Evolutionary conservation across 1,140 invertebrate species (phyloP).

Genomic region (Lordiphosa mommai): DNA sequence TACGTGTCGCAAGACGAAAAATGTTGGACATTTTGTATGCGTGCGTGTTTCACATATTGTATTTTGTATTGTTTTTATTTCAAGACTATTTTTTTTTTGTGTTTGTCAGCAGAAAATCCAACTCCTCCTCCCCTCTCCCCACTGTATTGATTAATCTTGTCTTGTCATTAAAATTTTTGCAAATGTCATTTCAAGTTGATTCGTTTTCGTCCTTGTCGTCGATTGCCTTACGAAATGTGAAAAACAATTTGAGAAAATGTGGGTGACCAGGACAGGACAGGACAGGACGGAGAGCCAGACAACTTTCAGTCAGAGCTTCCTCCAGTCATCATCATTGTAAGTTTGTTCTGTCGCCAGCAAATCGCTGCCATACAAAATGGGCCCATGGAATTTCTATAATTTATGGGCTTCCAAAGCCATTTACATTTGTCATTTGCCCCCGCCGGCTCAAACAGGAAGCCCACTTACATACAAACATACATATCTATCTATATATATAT

Average conservation of each 20-base stretch:
- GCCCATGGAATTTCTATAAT: slow-evolving; percentile 60
- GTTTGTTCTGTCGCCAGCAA: slow-evolving; percentile 52
- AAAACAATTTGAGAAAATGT: slow-evolving; percentile 21
- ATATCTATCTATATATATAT: too few species aligned
- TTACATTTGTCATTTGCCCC: slow-evolving; percentile 63
- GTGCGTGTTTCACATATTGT: slow-evolving; percentile 53
- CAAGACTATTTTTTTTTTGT: slow-evolving; percentile 46
- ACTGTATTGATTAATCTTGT: slow-evolving; percentile 62
- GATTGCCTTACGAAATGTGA: slow-evolving; percentile 24
- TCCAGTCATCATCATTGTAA: slow-evolving; percentile 27
- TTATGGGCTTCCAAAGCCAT: slow-evolving; percentile 65
- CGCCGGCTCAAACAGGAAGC: slow-evolving; percentile 28
- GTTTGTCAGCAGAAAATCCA: slow-evolving; percentile 62
- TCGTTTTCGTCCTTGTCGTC: slow-evolving; percentile 14
- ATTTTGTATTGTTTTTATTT: slow-evolving; percentile 18
- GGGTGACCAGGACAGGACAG: not conserved
- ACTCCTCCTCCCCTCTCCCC: too few species aligned
- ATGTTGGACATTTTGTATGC: slow-evolving; percentile 58
- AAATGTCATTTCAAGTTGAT: slow-evolving; percentile 61
- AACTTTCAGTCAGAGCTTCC: slow-evolving; percentile 19
- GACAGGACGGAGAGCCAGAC: slow-evolving; percentile 21
- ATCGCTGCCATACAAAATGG: slow-evolving; percentile 55
- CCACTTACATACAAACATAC: slow-evolving; percentile 18
- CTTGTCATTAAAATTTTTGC: slow-evolving; percentile 69
- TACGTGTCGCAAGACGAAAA: too few species aligned